phyloP scores from a whole-genome alignment of 1,140 invertebrate species.

The Sarcophaga bullata region DNA sequence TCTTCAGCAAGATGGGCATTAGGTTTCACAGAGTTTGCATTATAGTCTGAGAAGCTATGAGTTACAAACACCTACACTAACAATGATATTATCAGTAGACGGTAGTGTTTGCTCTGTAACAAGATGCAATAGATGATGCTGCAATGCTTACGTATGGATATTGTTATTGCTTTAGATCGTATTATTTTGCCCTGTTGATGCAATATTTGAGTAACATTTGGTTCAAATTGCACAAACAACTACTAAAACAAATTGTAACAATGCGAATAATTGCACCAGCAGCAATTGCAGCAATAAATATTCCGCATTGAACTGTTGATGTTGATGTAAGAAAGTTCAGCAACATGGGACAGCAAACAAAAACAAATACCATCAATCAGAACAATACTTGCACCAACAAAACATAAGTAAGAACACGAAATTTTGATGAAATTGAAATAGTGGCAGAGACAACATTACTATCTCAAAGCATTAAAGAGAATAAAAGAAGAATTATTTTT shows the following conservation, averaged over 20 bases:
- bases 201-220: slow-evolving; percentile 22
- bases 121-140: slow-evolving; percentile 12
- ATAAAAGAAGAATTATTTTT: no score
- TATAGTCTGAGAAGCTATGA: no score
- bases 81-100: neutral
- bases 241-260: slow-evolving; percentile 32
- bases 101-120: neutral
- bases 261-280: slow-evolving; percentile 28
- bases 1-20: no score
- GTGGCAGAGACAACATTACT: neutral
- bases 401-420: neutral
- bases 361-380: neutral
- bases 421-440: neutral
- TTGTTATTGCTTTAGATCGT: neutral
- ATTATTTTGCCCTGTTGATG: neutral
- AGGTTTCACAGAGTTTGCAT: no score
- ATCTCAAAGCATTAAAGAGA: neutral
- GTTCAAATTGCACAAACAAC: neutral
- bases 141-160: slow-evolving; percentile 11
- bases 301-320: neutral
- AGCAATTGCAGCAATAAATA: neutral
- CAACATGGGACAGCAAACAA: neutral
- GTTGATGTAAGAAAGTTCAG: neutral
- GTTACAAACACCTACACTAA: neutral
- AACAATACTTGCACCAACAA: neutral